Evolutionary conservation across 1,140 invertebrate species (phyloP).

Genomic region (Drosophila nigromelanica): DNA sequence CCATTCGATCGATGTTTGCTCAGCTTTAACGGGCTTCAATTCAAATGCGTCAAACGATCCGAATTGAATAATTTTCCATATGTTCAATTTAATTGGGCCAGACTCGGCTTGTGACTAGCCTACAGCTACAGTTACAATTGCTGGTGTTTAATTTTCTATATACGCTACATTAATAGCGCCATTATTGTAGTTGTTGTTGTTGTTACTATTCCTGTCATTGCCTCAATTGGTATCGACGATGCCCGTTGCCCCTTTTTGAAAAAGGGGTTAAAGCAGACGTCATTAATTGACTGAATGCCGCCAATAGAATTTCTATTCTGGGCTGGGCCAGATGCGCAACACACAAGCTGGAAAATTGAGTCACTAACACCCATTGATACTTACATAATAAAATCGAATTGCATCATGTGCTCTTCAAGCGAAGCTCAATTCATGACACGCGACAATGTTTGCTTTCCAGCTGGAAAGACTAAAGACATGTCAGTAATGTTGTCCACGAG

Average conservation of each 20-base stretch:
- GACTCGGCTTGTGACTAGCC: constrained; percentile 8
- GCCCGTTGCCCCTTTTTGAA: not conserved
- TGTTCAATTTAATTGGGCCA: constrained; percentile 52
- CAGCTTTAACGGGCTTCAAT: constrained; percentile 27
- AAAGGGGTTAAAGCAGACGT: not conserved
- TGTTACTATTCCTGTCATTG: constrained; percentile 3
- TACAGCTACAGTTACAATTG: constrained; percentile 3
- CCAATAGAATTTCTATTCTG: not conserved
- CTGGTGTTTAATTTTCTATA: constrained; percentile 7
- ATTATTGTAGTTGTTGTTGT: not conserved
- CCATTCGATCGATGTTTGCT: constrained; percentile 6
- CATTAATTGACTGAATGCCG: constrained; percentile 11
- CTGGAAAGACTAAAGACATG: too few species aligned
- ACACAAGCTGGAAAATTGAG: not conserved
- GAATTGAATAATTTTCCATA: constrained; percentile 42
- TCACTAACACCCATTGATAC: not conserved
- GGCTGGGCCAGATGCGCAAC: not conserved
- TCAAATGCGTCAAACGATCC: constrained; percentile 64
- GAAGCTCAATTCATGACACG: not conserved
- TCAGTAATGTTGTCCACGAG: too few species aligned
- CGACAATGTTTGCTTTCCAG: constrained; percentile 2
- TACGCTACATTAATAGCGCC: not conserved
- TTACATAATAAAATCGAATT: not conserved
- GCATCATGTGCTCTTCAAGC: constrained; percentile 12
- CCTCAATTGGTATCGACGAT: constrained; percentile 13